These are phyloP conservation scores for Hylomyscus alleni DNA, from an alignment of 2,797 vertebrate genomes.

Conservation along the genomic window DNA sequence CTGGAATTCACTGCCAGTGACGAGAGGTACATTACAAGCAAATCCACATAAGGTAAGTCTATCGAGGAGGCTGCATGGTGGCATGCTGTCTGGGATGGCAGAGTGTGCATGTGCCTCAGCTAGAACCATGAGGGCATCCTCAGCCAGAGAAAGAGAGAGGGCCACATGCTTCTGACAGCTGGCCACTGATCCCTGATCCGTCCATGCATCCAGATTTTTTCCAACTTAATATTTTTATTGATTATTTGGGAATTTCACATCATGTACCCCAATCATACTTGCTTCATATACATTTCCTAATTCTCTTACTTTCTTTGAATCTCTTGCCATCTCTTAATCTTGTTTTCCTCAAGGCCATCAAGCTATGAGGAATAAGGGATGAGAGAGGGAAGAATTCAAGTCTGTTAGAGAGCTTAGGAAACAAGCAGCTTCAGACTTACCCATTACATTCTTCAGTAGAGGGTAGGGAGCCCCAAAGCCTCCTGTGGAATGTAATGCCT, in stretches of 20 bases:
- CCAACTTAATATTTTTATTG: not conserved
- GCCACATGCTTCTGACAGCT: not conserved
- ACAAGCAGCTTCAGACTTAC: not conserved
- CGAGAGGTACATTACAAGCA: not conserved
- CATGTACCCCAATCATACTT: not conserved
- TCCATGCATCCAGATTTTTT: not conserved
- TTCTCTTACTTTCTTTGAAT: slow-evolving; percentile 9
- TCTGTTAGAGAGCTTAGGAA: slow-evolving; percentile 17
- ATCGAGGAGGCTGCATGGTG: not conserved
- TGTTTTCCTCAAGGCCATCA: not conserved
- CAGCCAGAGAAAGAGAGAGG: not conserved
- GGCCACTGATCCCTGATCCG: not conserved
- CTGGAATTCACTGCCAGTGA: not conserved
- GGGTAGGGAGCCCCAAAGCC: not conserved
- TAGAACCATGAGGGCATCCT: not conserved
- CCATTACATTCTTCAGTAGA: not conserved
- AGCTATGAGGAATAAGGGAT: not conserved
- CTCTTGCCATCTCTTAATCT: not conserved
- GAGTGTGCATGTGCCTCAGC: fast-evolving
- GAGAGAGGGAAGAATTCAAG: fast-evolving
- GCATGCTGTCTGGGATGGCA: not conserved
- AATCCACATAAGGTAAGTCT: not conserved
- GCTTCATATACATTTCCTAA: not conserved
- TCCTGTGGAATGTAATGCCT: not conserved
- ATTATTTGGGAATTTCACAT: not conserved